Conservation (phyloP, 2,797 vertebrate species). For the Leptatherina wallacei region DNA sequence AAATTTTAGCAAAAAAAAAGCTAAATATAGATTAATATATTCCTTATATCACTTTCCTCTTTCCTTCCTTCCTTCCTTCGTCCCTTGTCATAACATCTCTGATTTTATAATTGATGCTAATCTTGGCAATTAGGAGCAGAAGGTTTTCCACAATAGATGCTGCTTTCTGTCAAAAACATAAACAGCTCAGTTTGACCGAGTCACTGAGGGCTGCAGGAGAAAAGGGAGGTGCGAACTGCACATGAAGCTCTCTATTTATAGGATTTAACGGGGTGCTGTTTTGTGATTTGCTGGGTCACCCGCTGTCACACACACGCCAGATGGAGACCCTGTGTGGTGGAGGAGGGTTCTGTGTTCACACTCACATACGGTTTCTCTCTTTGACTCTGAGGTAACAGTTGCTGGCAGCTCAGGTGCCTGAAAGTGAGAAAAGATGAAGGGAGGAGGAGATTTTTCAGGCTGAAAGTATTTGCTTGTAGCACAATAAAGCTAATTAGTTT, state of each 20-base stretch:
- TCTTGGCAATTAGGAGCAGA: neutral
- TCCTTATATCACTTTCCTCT: neutral
- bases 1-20: neutral
- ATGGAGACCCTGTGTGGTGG: constrained; percentile 54
- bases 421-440: constrained; percentile 17
- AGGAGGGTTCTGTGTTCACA: constrained; percentile 26
- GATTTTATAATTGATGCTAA: constrained; percentile 1
- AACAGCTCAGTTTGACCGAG: constrained; percentile 11
- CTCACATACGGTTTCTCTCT: constrained; percentile 63
- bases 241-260: constrained; percentile 63
- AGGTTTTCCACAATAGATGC: constrained; percentile 20
- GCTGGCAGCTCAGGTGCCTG: constrained; percentile 53
- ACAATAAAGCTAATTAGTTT: too few species aligned
- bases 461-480: neutral
- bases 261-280: constrained; percentile 40
- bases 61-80: too few species aligned
- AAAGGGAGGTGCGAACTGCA: constrained; percentile 33
- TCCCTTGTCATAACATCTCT: neutral
- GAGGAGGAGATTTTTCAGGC: constrained; percentile 3
- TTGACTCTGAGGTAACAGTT: constrained; percentile 41
- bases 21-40: neutral
- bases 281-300: constrained; percentile 49
- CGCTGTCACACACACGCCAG: constrained; percentile 51
- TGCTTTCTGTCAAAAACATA: constrained; percentile 11
- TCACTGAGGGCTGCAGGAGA: constrained; percentile 2